These are phyloP conservation scores for Azemiops feae DNA, from an alignment of 2,113 vertebrate species.

Conservation along the genomic window DNA sequence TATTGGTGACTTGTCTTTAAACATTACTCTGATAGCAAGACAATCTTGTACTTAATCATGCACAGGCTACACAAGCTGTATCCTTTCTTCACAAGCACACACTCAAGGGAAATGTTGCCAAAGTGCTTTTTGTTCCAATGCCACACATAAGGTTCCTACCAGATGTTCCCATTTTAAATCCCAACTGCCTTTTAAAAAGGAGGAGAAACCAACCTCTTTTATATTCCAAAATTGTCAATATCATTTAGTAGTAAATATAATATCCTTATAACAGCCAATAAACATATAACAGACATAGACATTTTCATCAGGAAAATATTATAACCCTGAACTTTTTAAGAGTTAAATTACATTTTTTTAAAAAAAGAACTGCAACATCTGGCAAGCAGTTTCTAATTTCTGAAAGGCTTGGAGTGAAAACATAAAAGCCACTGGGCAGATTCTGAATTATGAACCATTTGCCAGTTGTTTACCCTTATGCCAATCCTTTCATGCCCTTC, in stretches of 20 bases:
- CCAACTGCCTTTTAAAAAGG: conserved; percentile 51
- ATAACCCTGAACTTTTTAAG: conserved; percentile 71
- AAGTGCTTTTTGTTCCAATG: conserved; percentile 54
- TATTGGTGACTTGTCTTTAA: conserved; percentile 62
- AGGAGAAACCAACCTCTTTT: background rate
- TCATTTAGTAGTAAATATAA: conserved; percentile 75
- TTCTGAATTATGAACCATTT: conserved; percentile 71
- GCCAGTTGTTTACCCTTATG: conserved; percentile 77
- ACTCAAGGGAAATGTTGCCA: conserved; percentile 36
- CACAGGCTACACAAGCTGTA: conserved; percentile 51
- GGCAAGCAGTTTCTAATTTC: conserved; percentile 78
- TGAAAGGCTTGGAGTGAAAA: conserved; percentile 65
- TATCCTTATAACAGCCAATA: conserved; percentile 75
- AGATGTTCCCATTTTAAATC: conserved; percentile 67
- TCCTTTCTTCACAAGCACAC: conserved; percentile 51
- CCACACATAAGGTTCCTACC: conserved; percentile 64
- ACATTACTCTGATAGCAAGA: conserved; percentile 63
- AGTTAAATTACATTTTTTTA: conserved; percentile 72
- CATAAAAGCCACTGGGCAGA: conserved; percentile 54
- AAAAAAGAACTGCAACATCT: conserved; percentile 70
- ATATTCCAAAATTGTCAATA: conserved; percentile 75
- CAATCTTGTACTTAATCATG: conserved; percentile 62
- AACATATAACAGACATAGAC: conserved; percentile 76
- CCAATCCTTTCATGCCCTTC: conserved; percentile 63
- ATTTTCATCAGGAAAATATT: conserved; percentile 71